These are phyloP conservation scores for Macrotis lagotis DNA, from an alignment of 2,113 vertebrate species.

Conservation along the genomic window DNA sequence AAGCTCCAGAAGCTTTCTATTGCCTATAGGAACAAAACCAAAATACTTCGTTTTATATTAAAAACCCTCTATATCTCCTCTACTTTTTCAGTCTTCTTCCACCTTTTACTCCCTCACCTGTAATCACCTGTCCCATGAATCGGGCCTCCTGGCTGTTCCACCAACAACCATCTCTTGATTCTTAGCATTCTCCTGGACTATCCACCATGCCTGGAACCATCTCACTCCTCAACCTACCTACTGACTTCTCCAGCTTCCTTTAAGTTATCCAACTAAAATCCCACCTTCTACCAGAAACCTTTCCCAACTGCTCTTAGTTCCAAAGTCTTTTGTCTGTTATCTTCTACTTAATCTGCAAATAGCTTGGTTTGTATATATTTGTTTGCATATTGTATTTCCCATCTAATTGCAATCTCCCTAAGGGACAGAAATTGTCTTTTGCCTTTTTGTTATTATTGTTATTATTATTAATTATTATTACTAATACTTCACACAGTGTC, in stretches of 20 bases:
- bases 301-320: neutral
- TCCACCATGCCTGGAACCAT: neutral
- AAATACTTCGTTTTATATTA: neutral
- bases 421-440: neutral
- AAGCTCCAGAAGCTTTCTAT: neutral
- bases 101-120: neutral
- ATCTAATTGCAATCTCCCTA: neutral
- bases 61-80: neutral
- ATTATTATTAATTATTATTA: no score
- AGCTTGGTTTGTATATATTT: neutral
- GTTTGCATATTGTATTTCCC: neutral
- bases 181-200: neutral
- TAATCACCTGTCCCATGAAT: neutral
- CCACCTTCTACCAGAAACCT: neutral
- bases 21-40: neutral
- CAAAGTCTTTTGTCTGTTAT: neutral
- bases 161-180: neutral
- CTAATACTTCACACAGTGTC: neutral
- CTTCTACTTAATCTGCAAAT: neutral
- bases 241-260: neutral
- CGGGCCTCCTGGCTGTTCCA: neutral
- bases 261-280: neutral
- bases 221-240: neutral
- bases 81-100: neutral
- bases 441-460: neutral